These are phyloP conservation scores for Pemphredon lugubris DNA, from an alignment of 2,888 invertebrate species.

Conservation along the genomic window DNA sequence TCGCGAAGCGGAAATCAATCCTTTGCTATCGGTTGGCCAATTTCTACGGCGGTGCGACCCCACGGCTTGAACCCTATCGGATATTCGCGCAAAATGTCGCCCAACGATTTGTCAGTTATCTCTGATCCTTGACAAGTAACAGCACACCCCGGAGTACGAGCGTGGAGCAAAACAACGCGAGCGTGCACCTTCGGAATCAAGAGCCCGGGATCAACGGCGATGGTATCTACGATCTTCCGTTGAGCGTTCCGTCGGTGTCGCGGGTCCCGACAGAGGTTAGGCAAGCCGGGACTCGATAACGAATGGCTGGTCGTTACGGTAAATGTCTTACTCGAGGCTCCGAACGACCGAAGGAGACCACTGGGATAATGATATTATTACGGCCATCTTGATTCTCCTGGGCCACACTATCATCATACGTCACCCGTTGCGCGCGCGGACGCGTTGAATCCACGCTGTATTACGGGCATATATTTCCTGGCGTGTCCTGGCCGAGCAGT, in stretches of 20 bases:
- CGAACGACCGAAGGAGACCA: slow-evolving; percentile 73
- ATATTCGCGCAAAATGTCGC: background rate
- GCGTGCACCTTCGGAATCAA: background rate
- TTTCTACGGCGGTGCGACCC: background rate
- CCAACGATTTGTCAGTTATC: slow-evolving; percentile 9
- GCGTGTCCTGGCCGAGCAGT: slow-evolving; percentile 64
- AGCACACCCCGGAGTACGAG: background rate
- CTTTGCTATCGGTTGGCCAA: background rate
- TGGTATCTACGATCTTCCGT: slow-evolving; percentile 43
- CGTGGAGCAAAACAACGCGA: background rate
- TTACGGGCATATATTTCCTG: slow-evolving; percentile 69
- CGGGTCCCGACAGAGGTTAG: slow-evolving; percentile 54
- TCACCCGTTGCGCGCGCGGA: slow-evolving; percentile 73
- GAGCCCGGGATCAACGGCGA: slow-evolving; percentile 24
- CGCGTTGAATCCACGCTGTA: slow-evolving; percentile 70
- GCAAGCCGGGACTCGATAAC: slow-evolving; percentile 68
- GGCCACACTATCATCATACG: slow-evolving; percentile 79
- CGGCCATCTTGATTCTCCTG: slow-evolving; percentile 78
- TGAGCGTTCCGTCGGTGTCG: slow-evolving; percentile 59
- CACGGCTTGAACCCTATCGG: background rate
- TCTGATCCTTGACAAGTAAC: background rate
- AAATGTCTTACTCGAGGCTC: slow-evolving; percentile 77
- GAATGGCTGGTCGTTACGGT: slow-evolving; percentile 76
- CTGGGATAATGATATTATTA: slow-evolving; percentile 81
- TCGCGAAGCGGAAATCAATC: background rate